Base-by-base conservation (phyloP, 2,797 vertebrate species). In the Labeo calbasu region DNA sequence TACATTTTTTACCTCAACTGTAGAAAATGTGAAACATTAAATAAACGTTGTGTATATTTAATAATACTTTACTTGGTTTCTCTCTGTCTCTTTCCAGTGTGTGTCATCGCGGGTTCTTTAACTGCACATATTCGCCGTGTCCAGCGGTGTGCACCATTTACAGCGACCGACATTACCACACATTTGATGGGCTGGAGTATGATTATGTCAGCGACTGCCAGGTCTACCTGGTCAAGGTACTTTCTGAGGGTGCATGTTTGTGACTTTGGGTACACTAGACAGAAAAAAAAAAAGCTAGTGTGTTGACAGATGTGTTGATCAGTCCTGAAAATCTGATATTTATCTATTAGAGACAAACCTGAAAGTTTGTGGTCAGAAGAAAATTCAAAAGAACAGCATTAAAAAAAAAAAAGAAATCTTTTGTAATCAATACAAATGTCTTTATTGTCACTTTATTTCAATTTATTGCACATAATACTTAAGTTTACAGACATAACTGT, bases 151-250 rank as follows among this genome's bases (percentile, higher is more conserved):
- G 98, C 85, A 98, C 97, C 0, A 73, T 98, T 70, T 99, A 99
- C 89, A 99, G 98, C 12, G 98, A 99, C 89, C 93, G 98, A 14
- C 98, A 99, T 90, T 99, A 99, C 90, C 96, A 98, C 86, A 98
- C 98, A 63, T 99, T 99, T 77, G 98, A 99, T 12, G 98, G 98
- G 4, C 84, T 99, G 53, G 98, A 99, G 85, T 99, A 99, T 85
- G 98, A 99, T 89, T 99, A 98, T 87, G 91, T 96, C 90, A 97
- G 97, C 70, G 97, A 99, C 93, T 99, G 98, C 89, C 98, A 99
- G 89, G 96, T 96, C 76, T 99, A 97, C 87, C 91, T 99, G 88
- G 91, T 99, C 70, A 99, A 99, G 96, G 98, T 98, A 85, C 43
- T 59, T 76, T 14, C 51, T 57, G 36, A 57, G 11, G 70, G 50